A percentile compares a stretch with the other conserved stretches of the same genome.
phyloP scores from a whole-genome alignment of 1,140 invertebrate species.

The Drosophila teissieri region DNA sequence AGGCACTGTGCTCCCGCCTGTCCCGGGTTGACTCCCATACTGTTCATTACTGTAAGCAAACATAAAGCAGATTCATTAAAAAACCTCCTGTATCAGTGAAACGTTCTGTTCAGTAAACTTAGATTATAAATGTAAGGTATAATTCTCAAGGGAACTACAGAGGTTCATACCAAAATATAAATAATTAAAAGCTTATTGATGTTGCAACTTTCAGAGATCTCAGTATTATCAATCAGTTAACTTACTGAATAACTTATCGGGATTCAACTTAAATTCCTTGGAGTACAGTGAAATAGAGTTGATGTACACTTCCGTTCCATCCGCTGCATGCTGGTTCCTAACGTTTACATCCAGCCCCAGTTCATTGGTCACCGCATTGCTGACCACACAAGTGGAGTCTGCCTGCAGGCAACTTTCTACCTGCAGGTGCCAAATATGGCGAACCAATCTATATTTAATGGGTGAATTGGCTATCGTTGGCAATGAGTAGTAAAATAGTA shows the following conservation, averaged over 20 bases:
- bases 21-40: constrained; percentile 65
- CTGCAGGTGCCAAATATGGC: constrained; percentile 89
- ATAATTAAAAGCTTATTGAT: no score
- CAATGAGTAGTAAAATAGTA: constrained; percentile 91
- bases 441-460: constrained; percentile 88
- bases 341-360: constrained; percentile 88
- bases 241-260: constrained; percentile 70
- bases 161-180: no score
- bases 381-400: constrained; percentile 85
- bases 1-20: constrained; percentile 66
- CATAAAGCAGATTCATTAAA: not conserved
- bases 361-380: constrained; percentile 85
- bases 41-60: constrained; percentile 65
- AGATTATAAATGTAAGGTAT: no score
- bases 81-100: not conserved
- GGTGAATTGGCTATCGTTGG: constrained; percentile 80
- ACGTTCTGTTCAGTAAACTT: no score
- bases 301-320: constrained; percentile 86
- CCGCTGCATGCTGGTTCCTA: constrained; percentile 89
- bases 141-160: no score
- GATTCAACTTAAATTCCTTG: constrained; percentile 65
- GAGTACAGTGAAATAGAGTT: constrained; percentile 75
- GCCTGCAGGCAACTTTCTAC: constrained; percentile 89
- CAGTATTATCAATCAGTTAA: not conserved
- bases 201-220: not conserved